Conservation (phyloP, 2,888 invertebrate genomes). For the Dimorphilus gyrociliatus region DNA sequence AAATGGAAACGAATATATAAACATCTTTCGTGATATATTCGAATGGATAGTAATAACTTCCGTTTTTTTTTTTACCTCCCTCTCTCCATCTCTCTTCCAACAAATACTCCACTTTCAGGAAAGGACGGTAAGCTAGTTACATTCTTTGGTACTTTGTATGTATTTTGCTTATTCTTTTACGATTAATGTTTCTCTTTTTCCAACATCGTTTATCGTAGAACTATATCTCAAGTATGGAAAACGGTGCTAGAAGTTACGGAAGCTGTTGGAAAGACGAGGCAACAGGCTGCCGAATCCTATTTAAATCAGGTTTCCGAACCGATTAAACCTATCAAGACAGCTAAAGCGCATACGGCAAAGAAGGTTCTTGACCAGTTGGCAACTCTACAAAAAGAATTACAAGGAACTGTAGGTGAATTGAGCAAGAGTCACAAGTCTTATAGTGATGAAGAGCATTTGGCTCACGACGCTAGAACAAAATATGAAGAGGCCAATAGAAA, state of each 20-base stretch:
- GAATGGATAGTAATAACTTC: too few species aligned
- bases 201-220: constrained; percentile 46
- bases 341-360: constrained; percentile 50
- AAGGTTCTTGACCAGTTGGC: constrained; percentile 33
- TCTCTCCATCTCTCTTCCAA: too few species aligned
- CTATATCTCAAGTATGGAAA: constrained; percentile 94
- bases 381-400: constrained; percentile 25
- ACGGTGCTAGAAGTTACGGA: constrained; percentile 87
- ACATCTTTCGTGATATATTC: too few species aligned
- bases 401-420: constrained; percentile 52
- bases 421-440: constrained; percentile 86
- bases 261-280: constrained; percentile 67
- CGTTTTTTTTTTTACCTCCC: too few species aligned
- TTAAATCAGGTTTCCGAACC: constrained; percentile 87
- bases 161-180: too few species aligned
- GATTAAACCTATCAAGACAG: constrained; percentile 62
- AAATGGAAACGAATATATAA: too few species aligned
- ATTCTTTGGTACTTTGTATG: too few species aligned
- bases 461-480: constrained; percentile 83
- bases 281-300: constrained; percentile 84
- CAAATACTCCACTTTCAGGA: too few species aligned
- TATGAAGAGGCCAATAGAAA: constrained; percentile 85
- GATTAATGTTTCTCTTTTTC: background rate
- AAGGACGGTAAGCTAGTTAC: too few species aligned
- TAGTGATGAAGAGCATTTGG: constrained; percentile 85